These are phyloP conservation scores for Lydus trimaculatus DNA, from an alignment of 2,888 invertebrate species.

Conservation along the genomic window DNA sequence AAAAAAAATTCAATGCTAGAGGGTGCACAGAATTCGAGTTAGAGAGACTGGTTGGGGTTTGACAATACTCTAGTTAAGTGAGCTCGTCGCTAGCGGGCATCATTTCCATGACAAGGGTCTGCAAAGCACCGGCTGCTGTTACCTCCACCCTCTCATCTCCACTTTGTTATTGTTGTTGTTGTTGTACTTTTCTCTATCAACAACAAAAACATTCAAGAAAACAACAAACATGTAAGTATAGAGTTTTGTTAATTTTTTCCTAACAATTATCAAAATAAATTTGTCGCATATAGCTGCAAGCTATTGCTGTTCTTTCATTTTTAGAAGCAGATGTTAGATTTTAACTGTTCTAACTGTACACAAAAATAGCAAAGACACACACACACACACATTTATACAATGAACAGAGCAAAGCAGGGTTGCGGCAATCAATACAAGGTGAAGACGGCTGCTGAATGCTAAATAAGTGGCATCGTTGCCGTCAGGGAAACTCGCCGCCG, in stretches of 20 bases:
- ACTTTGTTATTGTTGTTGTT: background rate
- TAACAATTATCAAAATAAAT: background rate
- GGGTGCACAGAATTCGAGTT: conserved; percentile 27
- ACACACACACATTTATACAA: background rate
- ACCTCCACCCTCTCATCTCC: conserved; percentile 20
- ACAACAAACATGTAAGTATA: background rate
- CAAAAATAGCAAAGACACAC: background rate
- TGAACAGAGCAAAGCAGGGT: conserved; percentile 42
- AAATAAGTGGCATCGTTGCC: conserved; percentile 60
- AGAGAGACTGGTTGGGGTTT: conserved; percentile 36
- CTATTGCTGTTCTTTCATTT: background rate
- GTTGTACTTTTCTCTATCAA: conserved; percentile 2
- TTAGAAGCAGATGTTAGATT: background rate
- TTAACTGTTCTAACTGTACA: background rate
- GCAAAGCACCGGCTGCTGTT: conserved; percentile 43
- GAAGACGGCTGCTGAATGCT: conserved; percentile 68
- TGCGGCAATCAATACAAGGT: conserved; percentile 73
- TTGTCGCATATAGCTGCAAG: background rate
- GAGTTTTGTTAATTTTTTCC: background rate
- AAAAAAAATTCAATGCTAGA: conserved; percentile 9
- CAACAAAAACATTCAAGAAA: background rate
- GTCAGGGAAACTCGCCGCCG: conserved; percentile 32
- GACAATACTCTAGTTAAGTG: conserved; percentile 55
- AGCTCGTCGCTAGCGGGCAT: conserved; percentile 63
- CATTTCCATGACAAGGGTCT: conserved; percentile 66